phyloP scores from a whole-genome alignment of 2,113 vertebrate genomes.

The Labeo catla region DNA sequence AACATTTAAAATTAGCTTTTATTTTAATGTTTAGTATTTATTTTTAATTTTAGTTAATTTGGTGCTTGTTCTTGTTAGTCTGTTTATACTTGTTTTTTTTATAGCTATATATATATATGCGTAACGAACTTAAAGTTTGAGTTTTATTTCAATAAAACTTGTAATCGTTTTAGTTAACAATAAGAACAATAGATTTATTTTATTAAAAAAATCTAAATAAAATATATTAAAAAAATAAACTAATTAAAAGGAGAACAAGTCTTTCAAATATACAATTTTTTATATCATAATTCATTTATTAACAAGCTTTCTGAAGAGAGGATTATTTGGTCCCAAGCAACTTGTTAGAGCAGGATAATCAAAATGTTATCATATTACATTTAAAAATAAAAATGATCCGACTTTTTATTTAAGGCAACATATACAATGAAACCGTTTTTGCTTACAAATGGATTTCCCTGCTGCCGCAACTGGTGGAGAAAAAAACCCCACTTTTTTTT shows the following conservation, averaged over 20 bases:
- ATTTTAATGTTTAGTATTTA: no score
- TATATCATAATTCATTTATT: not conserved
- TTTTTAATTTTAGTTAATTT: no score
- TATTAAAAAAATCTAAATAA: not conserved
- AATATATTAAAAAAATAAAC: not conserved
- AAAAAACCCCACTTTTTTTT: not conserved
- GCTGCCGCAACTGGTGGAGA: not conserved
- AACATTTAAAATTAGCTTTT: no score
- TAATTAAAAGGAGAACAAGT: not conserved
- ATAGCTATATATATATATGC: no score
- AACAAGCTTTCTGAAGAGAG: not conserved
- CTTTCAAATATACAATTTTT: not conserved
- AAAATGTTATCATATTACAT: not conserved
- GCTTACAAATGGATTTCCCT: not conserved
- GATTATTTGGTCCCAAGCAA: slow-evolving; percentile 2
- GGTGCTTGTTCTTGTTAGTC: no score
- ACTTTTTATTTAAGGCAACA: not conserved
- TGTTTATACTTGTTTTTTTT: no score
- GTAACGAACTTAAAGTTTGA: no score
- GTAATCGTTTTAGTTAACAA: not conserved
- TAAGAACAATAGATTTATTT: not conserved
- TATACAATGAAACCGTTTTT: not conserved
- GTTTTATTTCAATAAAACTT: no score
- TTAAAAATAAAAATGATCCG: not conserved
- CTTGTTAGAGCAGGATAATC: not conserved